Evolutionary conservation across 2,888 invertebrate species (phyloP).

Genomic region (Strigamia transsilvanica): DNA sequence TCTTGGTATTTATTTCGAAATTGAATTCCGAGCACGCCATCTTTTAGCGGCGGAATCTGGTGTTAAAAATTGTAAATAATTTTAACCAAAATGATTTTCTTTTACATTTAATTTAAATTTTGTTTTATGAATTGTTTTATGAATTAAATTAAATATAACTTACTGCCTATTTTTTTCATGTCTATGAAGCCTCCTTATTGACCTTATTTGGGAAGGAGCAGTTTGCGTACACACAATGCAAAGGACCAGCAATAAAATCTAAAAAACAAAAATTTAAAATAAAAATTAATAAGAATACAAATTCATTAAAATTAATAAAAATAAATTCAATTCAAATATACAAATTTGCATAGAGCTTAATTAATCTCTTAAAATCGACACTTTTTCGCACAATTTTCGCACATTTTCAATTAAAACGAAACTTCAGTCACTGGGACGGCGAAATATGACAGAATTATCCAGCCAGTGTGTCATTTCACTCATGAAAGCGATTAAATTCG

Average conservation of each 20-base stretch:
- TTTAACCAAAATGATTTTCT: neutral
- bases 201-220: slow-evolving; percentile 3
- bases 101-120: neutral
- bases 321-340: too few relatives aligned
- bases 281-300: neutral
- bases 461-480: neutral
- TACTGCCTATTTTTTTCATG: slow-evolving; percentile 30
- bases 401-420: too few relatives aligned
- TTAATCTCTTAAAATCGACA: too few relatives aligned
- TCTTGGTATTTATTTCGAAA: too few relatives aligned
- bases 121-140: neutral
- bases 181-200: slow-evolving; percentile 15
- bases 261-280: neutral
- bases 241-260: slow-evolving; percentile 42
- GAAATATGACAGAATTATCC: neutral
- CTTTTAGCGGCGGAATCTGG: too few relatives aligned
- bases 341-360: too few relatives aligned
- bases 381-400: too few relatives aligned
- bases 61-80: too few relatives aligned
- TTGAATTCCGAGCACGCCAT: too few relatives aligned
- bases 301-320: neutral
- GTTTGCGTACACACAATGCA: slow-evolving; percentile 17
- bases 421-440: too few relatives aligned
- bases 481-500: neutral
- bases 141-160: neutral